Evolutionary conservation across 2,113 vertebrate species (phyloP).

Genomic region (Megaceryle torquata): DNA sequence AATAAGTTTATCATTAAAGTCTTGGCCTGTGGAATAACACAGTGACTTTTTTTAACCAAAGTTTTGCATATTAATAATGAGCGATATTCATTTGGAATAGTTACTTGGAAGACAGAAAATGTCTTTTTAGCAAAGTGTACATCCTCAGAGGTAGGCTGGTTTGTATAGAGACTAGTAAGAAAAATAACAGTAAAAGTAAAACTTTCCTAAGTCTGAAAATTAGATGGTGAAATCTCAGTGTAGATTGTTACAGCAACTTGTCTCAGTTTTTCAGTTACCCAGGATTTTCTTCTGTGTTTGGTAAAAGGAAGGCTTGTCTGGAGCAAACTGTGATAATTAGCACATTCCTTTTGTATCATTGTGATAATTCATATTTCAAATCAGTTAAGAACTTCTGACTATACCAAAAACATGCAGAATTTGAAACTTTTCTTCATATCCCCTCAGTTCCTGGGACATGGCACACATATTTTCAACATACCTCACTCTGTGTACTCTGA

Average conservation of each 20-base stretch:
- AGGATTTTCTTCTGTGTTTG: background rate
- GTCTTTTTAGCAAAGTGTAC: background rate
- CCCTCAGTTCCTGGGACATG: fast-evolving
- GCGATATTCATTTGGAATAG: background rate
- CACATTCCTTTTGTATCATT: background rate
- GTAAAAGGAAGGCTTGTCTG: background rate
- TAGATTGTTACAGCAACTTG: background rate
- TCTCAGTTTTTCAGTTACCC: background rate
- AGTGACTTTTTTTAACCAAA: background rate
- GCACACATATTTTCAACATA: background rate
- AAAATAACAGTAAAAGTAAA: background rate
- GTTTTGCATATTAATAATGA: background rate
- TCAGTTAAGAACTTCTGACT: background rate
- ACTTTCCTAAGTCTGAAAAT: background rate
- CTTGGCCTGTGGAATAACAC: background rate
- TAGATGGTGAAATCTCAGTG: background rate
- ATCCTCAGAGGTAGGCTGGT: background rate
- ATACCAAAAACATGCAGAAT: background rate
- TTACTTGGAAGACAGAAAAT: background rate
- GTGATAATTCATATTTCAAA: background rate
- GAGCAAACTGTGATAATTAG: background rate
- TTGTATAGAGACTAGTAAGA: background rate
- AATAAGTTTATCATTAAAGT: background rate
- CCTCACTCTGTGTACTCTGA: background rate
- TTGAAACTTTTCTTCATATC: background rate